Conservation (phyloP, 2,113 vertebrate species). For the Ardeotis arabs region DNA sequence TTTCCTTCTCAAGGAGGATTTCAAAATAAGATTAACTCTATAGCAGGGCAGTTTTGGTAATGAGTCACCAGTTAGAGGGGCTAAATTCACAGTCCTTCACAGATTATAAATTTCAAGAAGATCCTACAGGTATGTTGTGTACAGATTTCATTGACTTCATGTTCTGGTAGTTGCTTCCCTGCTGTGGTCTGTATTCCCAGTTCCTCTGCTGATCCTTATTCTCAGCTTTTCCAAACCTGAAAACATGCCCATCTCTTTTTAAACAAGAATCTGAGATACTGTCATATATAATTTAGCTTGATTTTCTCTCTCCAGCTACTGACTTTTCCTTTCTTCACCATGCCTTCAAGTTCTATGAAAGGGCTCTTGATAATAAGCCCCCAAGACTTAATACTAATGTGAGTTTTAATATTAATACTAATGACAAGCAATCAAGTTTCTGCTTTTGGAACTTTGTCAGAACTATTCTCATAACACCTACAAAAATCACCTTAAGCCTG, state of each 20-base stretch:
- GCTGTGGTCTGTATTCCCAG: neutral
- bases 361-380: neutral
- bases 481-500: neutral
- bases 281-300: neutral
- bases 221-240: neutral
- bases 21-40: neutral
- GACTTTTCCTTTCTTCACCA: neutral
- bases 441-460: neutral
- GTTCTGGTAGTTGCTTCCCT: neutral
- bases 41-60: neutral
- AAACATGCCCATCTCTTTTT: neutral
- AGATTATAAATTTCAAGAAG: neutral
- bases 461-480: neutral
- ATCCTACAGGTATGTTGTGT: neutral
- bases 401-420: neutral
- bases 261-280: neutral
- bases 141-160: neutral
- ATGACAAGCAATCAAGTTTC: neutral
- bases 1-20: neutral
- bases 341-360: neutral
- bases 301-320: neutral
- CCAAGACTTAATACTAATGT: neutral
- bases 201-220: neutral
- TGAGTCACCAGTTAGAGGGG: neutral
- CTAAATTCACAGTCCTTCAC: neutral